phyloP scores from a whole-genome alignment of 2,797 vertebrate genomes.

The Mormyrops attenuatus region DNA sequence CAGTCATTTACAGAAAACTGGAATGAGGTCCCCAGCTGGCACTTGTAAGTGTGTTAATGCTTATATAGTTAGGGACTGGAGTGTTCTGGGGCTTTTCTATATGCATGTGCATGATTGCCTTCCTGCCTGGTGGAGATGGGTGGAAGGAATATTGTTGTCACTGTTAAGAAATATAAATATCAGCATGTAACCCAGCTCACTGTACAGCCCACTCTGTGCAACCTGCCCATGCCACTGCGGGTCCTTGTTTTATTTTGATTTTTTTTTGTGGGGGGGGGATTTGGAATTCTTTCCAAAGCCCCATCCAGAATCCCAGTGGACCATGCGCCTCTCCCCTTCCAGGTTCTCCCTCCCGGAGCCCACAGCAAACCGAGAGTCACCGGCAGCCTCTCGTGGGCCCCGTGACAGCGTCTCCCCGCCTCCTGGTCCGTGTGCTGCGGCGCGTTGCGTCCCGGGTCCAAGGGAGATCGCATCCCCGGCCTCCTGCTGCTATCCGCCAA shows the following conservation, averaged over 20 bases:
- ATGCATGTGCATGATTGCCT: background rate
- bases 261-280: no score
- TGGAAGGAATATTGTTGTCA: background rate
- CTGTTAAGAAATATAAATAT: background rate
- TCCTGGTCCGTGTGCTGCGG: background rate
- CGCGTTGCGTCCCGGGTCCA: background rate
- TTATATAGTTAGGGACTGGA: background rate
- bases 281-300: background rate
- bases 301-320: background rate
- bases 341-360: background rate
- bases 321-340: background rate
- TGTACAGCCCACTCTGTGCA: background rate
- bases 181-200: background rate
- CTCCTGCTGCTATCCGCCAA: constrained; percentile 20
- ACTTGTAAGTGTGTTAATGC: background rate
- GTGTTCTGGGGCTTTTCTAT: background rate
- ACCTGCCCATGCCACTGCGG: background rate
- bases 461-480: background rate
- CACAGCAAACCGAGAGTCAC: background rate
- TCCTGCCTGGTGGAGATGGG: background rate
- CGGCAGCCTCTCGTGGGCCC: background rate
- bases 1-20: constrained; percentile 12
- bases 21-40: background rate
- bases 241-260: no score
- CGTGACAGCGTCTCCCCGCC: background rate